Evolutionary conservation across 2,113 vertebrate species (phyloP), one percentile per base, ranked within the genome.

Genomic region (Myrmecobius fasciatus): DNA sequence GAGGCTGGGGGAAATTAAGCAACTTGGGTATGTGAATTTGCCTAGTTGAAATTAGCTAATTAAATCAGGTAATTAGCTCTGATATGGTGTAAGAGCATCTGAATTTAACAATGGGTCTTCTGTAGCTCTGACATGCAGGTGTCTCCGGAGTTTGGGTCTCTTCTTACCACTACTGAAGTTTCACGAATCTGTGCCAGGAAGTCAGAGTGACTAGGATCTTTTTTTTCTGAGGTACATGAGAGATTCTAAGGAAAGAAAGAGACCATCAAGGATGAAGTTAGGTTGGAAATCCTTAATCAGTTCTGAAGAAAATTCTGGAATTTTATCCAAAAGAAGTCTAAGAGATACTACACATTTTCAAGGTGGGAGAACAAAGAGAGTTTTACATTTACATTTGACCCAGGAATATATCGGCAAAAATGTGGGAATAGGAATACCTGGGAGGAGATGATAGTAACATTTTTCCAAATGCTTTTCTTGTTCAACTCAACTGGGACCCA

Each of bases 401-500:
- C 22, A 48, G 89, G 46, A 28, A 9, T 46, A 48, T 46, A 36
- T 67, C 14, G 28, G 60, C 3, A n/a, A 36, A 52, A 3, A 28
- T 14, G 0, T 3, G 52, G 53, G 60, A 75, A 36, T 14, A 51
- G 48, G 51, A 91, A 3, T 93, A 98, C 97, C 96, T 91, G 92
- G 47, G 95, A 94, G 47, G 96, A 96, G 93, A 7, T 53, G 56
- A 95, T 4, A 3, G 94, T 22, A 8, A 97, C 90, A 1, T 28
- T 89, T 0, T 96, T 96, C 99, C 99, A 99, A 89, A 99, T 98
- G 20, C 98, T 56, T 93, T 92, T 89, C 14, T 97, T 92, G 28
- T 98, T 98, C 25, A 99, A 97, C 91, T 93, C 96, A 25, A 98
- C 75, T 0, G 99, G 99, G 52, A 99, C 96, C 96, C 43, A 98